Evolutionary conservation across 2,888 invertebrate species (phyloP), one percentile per base, ranked within the genome.

Genomic region (Zaprionus obscuricornis): DNA sequence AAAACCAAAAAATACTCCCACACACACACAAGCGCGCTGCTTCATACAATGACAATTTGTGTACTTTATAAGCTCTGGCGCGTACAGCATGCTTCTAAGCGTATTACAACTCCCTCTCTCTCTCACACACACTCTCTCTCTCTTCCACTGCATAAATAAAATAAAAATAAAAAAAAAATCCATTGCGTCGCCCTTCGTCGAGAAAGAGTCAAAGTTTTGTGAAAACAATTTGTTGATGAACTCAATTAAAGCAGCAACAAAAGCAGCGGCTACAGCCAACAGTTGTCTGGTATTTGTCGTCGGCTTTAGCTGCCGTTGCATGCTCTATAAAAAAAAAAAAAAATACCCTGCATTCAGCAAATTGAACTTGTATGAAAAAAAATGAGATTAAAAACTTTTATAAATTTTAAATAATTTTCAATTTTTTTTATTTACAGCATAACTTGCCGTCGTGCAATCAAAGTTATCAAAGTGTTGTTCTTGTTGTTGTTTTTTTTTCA

Each of bases 151-250:
- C 16, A 1, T 10, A 5, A 16, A 10, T 13, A 14, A 13, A 5
- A 18, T 20, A 36, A 16, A 50, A 43, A 33, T 11, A 2, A 11
- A 59, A 50, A 49, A 22, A 10, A 16, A 34, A 20, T 11, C 11
- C 47, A 3, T 26, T 10, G 24, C 5, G 7, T 2, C 17, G 22
- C 3, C 16, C 26, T 16, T 26, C 5, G n/a, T n/a, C n/a, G n/a
- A n/a, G 14, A 45, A 39, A 31, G 47, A 26, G 42, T 36, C 46
- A 11, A 59, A 51, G 33, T 46, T 67, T 46, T 45, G 47, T 34
- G 13, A 46, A 56, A 75, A 81, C 60, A 68, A 66, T 79, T 84
- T 76, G 77, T 64, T 84, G 74, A 76, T 77, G 77, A 77, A 84
- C 77, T 84, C 77, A 77, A 84, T 77, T 77, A 81, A 63, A 58